Evolutionary conservation across 1,140 invertebrate species (phyloP).

Genomic region (Euwallacea fornicatus): DNA sequence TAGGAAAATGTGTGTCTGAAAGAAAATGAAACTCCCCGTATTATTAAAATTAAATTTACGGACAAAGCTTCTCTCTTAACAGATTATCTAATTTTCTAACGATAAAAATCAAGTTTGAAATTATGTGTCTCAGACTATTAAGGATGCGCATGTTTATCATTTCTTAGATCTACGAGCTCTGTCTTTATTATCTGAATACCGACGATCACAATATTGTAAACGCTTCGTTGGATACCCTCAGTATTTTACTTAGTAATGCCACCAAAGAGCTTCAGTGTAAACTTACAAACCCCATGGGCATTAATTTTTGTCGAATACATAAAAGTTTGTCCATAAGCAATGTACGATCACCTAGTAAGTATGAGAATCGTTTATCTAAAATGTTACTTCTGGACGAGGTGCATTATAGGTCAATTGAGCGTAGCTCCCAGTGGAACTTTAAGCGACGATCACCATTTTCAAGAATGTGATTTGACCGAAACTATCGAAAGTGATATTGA

Average conservation of each 20-base stretch:
- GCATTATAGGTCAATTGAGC: conserved; percentile 50
- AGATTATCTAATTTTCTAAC: too few species aligned
- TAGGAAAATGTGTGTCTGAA: too few species aligned
- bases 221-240: conserved; percentile 77
- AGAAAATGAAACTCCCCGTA: too few species aligned
- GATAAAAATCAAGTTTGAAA: too few species aligned
- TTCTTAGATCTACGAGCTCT: conserved; percentile 78
- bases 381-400: conserved; percentile 1
- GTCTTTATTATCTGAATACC: conserved; percentile 69
- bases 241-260: conserved; percentile 69
- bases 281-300: conserved; percentile 61
- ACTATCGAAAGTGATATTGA: conserved; percentile 47
- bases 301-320: conserved; percentile 57
- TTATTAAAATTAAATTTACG: too few species aligned
- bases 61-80: too few species aligned
- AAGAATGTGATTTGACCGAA: conserved; percentile 49
- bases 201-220: conserved; percentile 84
- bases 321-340: conserved; percentile 50
- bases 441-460: conserved; percentile 48
- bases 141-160: not conserved
- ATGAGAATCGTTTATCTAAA: conserved; percentile 1
- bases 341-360: conserved; percentile 59
- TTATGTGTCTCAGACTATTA: too few species aligned
- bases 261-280: conserved; percentile 62
- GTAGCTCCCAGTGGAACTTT: conserved; percentile 50